These are phyloP conservation scores for Labeo catla DNA, from an alignment of 2,113 vertebrate genomes.

Conservation along the genomic window DNA sequence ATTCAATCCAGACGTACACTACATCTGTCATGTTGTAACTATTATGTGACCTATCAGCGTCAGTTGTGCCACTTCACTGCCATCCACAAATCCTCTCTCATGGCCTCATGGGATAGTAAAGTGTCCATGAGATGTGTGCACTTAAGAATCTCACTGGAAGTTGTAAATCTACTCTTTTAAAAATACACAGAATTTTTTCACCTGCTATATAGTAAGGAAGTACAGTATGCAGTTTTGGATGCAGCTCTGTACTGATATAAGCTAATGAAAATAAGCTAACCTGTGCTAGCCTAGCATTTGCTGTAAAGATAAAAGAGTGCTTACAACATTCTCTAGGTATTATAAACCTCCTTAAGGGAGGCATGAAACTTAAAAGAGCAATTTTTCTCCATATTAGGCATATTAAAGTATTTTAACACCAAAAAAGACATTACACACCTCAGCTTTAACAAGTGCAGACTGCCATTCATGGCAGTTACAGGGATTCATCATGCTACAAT, in stretches of 20 bases:
- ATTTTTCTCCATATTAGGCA: neutral
- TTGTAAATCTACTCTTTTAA: neutral
- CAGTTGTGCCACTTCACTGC: neutral
- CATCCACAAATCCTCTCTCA: neutral
- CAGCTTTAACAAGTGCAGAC: conserved; percentile 2
- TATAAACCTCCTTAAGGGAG: neutral
- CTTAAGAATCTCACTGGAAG: neutral
- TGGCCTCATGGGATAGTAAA: too few relatives aligned
- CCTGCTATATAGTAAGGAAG: neutral
- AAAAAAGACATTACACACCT: neutral
- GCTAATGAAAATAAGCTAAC: neutral
- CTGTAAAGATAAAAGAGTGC: neutral
- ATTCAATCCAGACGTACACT: neutral
- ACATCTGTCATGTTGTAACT: neutral
- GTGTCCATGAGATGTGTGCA: neutral
- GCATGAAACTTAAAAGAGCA: neutral
- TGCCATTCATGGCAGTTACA: neutral
- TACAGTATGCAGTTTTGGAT: neutral
- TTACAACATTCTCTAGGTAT: neutral
- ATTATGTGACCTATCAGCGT: neutral
- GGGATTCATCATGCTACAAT: neutral
- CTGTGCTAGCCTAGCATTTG: neutral
- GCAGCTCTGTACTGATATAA: neutral
- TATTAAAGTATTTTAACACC: neutral
- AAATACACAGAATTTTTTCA: too few relatives aligned